Evolutionary conservation across 2,888 invertebrate genomes (phyloP), one percentile per base, ranked within the genome.

Genomic region (Melanostoma mellinum): DNA sequence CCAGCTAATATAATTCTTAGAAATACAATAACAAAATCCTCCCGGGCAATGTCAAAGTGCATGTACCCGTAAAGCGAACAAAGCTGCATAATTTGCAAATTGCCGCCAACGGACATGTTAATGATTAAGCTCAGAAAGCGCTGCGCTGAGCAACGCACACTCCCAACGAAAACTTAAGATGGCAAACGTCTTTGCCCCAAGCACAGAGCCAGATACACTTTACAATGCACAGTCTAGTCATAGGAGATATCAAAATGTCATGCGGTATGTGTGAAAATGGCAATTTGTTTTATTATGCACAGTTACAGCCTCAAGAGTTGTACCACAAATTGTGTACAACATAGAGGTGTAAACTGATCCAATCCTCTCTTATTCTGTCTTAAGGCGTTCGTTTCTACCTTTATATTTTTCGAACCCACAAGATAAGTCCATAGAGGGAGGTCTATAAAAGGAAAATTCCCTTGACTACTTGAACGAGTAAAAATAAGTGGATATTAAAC

Each of bases 81-180:
- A 65, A 40, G 56, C 40, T 52, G 61, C 60, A 53, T 60, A 67
- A 61, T 76, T 50, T 8, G 44, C 36, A 50, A 61, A 72, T 50
- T 61, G 76, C 81, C 68, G 4, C 44, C 38, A 76, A 67, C 72
- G 50, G 61, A 68, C 52, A 72, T 72, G 72, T 72, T 72, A 56
- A 68, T 76, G 67, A 76, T 68, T 52, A 35, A 50, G 56, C 36
- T 48, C 68, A 76, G 68, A 76, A 76, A 76, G 61, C 48, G 61
- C n/a, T n/a, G n/a, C n/a, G n/a, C 76, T 73, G 76, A 76, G 72
- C 20, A 20, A 76, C 67, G 44, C 40, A n/a, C n/a, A 56, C 40
- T 36, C 42, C 10, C 50, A 50, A 44, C 68, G 9, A 50, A 60
- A 38, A 1, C 9, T 61, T 55, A 61, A 61, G 48, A 42, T 60